Evolutionary conservation across 2,888 invertebrate species (phyloP), one percentile per base, ranked within the genome.

Genomic region (Achlya flavicornis): DNA sequence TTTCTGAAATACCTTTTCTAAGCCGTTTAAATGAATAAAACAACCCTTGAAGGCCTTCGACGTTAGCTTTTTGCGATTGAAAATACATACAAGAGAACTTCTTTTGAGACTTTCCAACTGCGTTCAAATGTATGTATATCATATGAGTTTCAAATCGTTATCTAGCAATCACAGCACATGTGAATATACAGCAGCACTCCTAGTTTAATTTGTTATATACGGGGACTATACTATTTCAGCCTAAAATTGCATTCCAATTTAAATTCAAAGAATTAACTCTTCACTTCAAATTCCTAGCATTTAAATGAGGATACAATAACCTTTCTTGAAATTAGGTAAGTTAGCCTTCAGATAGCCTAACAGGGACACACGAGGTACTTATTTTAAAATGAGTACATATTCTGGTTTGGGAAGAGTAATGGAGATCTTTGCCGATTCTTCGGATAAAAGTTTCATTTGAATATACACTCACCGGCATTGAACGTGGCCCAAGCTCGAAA

Each of bases 1-100:
- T 78, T 78, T 72, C 76, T 73, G 67, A 75, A 78, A 77, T 77
- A 78, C 73, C 72, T 76, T 79, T 77, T 76, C 72, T 68, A 75
- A 73, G 66, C 67, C 72, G 68, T 76, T 78, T 76, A 72, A 73
- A 72, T 68, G 71, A 73, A 74, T 78, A 75, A 76, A 74, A 73
- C 73, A 72, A 73, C 71, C 69, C 68, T 60, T 64, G 67, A 65
- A 66, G 66, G 65, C 62, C 63, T 61, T 66, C 62, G 48, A 65
- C 64, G 58, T 35, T 59, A 16, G 58, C 58, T 35, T 60, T 60
- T 60, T 16, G 43, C 60, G 41, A 60, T 12, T 38, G 41, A 60
- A 41, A 59, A 59, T 59, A 41, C 41, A 10, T 41, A 59, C 59
- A 4, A 35, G 38, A 35, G 41, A 19, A 38, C 35, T n/a, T 59